Conservation (phyloP, 2,888 invertebrate species). For the Archaeoteleia sp. region DNA sequence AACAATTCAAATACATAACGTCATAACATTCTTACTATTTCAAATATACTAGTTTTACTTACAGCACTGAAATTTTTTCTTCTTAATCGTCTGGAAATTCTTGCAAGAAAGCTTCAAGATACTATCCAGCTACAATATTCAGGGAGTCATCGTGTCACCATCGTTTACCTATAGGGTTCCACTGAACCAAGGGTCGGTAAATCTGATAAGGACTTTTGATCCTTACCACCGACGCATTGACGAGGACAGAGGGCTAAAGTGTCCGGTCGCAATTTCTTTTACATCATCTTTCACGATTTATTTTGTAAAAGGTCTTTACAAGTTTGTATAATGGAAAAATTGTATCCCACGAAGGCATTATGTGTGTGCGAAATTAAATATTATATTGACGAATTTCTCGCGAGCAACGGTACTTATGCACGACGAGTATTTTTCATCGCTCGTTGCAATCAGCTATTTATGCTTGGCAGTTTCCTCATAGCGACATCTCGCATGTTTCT, state of each 20-base stretch:
- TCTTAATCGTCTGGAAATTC: slow-evolving; percentile 7
- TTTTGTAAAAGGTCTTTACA: neutral
- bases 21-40: no score
- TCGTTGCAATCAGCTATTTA: no score
- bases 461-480: no score
- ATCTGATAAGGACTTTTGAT: slow-evolving; percentile 61
- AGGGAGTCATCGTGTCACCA: slow-evolving; percentile 23
- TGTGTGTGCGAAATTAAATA: no score
- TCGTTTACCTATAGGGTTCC: slow-evolving; percentile 7
- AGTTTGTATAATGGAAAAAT: neutral
- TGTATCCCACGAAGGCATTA: no score
- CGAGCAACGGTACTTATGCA: neutral
- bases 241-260: slow-evolving; percentile 3
- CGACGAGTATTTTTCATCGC: neutral
- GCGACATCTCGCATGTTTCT: neutral
- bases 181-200: slow-evolving; percentile 43
- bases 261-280: neutral
- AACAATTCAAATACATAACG: no score
- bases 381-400: no score
- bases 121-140: slow-evolving; percentile 15
- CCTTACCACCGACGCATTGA: slow-evolving; percentile 28
- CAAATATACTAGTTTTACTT: no score
- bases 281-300: neutral
- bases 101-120: slow-evolving; percentile 15
- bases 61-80: no score